Evolutionary conservation across 2,888 invertebrate genomes (phyloP).

Genomic region (Cactoblastis cactorum): DNA sequence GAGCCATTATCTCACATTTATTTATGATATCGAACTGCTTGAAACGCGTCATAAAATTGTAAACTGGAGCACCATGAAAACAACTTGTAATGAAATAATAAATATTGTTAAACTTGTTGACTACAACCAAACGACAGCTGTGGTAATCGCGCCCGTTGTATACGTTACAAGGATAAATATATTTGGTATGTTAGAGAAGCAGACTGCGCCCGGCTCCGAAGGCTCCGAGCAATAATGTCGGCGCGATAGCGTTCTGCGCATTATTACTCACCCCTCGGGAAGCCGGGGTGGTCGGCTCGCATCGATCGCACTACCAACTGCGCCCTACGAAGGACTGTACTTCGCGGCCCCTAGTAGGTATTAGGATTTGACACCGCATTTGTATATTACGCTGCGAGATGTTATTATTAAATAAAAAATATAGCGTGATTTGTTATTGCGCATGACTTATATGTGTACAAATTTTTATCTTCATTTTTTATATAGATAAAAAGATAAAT

Average conservation of each 20-base stretch:
- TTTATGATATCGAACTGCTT: background rate
- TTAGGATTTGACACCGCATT: conserved; percentile 15
- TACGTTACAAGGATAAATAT: conserved; percentile 28
- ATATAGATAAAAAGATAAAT: background rate
- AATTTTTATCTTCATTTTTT: too few species aligned
- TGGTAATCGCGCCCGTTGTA: conserved; percentile 1
- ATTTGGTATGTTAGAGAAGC: conserved; percentile 27
- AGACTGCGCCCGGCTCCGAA: conserved; percentile 31
- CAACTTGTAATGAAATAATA: background rate
- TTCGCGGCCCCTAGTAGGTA: conserved; percentile 17
- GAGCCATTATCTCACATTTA: background rate
- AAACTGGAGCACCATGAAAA: background rate
- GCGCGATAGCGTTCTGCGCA: conserved; percentile 58
- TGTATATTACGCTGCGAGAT: conserved; percentile 7
- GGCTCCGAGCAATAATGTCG: conserved; percentile 26
- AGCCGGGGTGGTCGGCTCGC: conserved; percentile 40
- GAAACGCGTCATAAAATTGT: background rate
- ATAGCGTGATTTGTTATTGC: too few species aligned
- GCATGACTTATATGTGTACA: too few species aligned
- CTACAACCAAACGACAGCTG: background rate
- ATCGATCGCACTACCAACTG: conserved; percentile 53
- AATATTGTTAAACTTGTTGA: background rate
- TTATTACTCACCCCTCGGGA: conserved; percentile 38
- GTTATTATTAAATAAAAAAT: background rate
- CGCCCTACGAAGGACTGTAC: conserved; percentile 34